Conservation (phyloP, 2,113 vertebrate species). For the Zingel zingel region DNA sequence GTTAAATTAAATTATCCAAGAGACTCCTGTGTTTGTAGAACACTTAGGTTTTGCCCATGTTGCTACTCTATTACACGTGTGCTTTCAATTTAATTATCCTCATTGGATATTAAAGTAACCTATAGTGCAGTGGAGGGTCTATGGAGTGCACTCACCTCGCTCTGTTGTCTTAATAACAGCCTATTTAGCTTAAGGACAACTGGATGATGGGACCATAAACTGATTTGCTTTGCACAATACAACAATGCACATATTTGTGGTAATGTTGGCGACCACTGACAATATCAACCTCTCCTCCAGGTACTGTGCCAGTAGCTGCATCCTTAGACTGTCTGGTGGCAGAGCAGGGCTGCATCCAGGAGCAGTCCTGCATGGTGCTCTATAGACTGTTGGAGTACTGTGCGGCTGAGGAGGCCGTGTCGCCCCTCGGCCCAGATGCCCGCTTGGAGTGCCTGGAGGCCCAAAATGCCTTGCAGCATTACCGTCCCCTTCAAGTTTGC, state of each 20-base stretch:
- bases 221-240: not conserved
- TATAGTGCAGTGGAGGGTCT: conserved; percentile 15
- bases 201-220: conserved; percentile 19
- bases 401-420: conserved; percentile 75
- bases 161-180: conserved; percentile 48
- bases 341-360: conserved; percentile 85
- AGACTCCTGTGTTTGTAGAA: conserved; percentile 21
- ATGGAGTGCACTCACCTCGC: conserved; percentile 12
- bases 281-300: conserved; percentile 52
- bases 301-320: conserved; percentile 61
- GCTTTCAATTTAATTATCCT: conserved; percentile 52
- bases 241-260: not conserved
- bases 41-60: conserved; percentile 19
- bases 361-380: conserved; percentile 84
- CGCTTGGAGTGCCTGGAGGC: conserved; percentile 87
- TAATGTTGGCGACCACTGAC: conserved; percentile 6
- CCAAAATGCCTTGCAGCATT: conserved; percentile 83
- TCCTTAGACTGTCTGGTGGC: conserved; percentile 87
- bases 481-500: conserved; percentile 88
- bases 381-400: conserved; percentile 89
- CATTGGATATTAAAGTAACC: conserved; percentile 36
- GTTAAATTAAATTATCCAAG: conserved; percentile 31
- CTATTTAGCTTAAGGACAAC: conserved; percentile 28
- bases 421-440: conserved; percentile 72
- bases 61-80: conserved; percentile 39